A percentile compares a stretch with the other conserved stretches of the same genome.
These are phyloP conservation scores for Myrmecobius fasciatus DNA, from an alignment of 2,113 vertebrate genomes.

Conservation along the genomic window DNA sequence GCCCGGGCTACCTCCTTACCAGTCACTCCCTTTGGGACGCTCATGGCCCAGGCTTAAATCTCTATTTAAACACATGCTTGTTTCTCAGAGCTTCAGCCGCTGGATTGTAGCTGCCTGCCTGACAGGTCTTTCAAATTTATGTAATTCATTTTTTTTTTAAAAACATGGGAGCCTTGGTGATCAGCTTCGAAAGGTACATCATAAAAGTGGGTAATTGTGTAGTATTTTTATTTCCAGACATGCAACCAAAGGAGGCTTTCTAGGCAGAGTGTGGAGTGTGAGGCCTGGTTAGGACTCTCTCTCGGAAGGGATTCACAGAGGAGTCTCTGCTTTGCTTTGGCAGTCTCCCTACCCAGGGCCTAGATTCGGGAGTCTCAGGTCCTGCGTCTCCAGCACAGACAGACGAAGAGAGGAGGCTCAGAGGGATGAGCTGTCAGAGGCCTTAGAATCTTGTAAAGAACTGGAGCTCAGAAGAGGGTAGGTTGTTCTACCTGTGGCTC, in stretches of 20 bases:
- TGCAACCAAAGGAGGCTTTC: conserved; percentile 41
- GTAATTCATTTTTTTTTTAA: conserved; percentile 77
- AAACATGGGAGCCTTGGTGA: conserved; percentile 65
- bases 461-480: neutral
- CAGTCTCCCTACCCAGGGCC: neutral
- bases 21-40: neutral
- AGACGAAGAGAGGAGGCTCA: neutral
- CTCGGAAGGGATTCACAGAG: neutral
- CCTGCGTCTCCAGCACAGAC: neutral
- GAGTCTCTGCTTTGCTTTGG: conserved; percentile 48
- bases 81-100: conserved; percentile 74
- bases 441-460: neutral
- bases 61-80: conserved; percentile 77
- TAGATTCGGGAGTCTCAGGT: neutral
- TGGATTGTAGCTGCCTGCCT: conserved; percentile 78
- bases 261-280: neutral
- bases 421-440: neutral
- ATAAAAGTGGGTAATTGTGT: conserved; percentile 79
- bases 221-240: conserved; percentile 63
- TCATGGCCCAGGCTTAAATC: conserved; percentile 76
- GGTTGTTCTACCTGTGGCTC: neutral
- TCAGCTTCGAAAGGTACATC: conserved; percentile 70
- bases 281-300: conserved; percentile 47
- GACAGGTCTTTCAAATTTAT: conserved; percentile 82
- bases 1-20: neutral